Conservation (phyloP, 2,888 invertebrate species). For the Nephrotoma guestfalica region DNA sequence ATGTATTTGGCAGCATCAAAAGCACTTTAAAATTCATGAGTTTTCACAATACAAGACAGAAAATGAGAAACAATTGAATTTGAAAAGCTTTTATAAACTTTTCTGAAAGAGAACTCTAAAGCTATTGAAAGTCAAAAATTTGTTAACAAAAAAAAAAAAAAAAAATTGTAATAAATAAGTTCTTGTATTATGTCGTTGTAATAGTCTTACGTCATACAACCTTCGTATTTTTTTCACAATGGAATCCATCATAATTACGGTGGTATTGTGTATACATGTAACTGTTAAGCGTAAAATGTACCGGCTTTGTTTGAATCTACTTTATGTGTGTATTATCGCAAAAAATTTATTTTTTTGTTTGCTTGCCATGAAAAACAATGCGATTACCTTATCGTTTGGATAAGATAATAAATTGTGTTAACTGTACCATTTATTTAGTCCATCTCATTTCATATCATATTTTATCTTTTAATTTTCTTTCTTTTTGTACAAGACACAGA, state of each 20-base stretch:
- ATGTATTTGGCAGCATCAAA: not conserved
- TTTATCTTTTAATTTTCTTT: not conserved
- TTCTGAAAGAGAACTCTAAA: not conserved
- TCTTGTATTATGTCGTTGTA: not conserved
- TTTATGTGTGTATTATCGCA: not conserved
- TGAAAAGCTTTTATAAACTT: not conserved
- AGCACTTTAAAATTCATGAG: not conserved
- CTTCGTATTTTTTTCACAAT: not conserved
- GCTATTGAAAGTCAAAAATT: not conserved
- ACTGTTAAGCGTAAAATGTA: not conserved
- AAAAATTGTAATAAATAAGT: not conserved
- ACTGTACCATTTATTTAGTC: not conserved
- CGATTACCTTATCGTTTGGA: not conserved
- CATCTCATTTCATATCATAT: not conserved
- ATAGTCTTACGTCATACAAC: not conserved
- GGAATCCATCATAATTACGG: not conserved
- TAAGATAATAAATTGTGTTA: not conserved
- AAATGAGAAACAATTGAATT: not conserved
- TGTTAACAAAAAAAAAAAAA: not conserved
- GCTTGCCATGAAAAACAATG: not conserved
- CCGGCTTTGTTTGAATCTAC: not conserved
- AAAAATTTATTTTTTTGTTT: not conserved
- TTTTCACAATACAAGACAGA: not conserved
- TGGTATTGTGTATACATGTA: not conserved
- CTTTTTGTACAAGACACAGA: not conserved